A percentile compares a stretch with the other conserved stretches of the same genome.
Evolutionary conservation across 2,797 vertebrate species (phyloP).

Genomic region (Enteromius paludinosus): DNA sequence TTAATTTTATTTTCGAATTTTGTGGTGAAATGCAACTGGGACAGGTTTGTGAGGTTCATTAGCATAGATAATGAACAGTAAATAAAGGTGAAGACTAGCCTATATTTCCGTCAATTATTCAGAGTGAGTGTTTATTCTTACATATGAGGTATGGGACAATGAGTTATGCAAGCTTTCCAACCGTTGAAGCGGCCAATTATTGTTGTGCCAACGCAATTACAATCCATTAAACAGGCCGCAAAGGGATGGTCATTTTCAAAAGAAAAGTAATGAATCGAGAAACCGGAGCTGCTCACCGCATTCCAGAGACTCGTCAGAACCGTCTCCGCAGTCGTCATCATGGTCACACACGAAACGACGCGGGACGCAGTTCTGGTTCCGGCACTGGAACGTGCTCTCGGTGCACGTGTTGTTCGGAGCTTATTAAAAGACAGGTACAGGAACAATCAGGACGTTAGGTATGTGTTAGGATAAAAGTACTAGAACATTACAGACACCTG

Average conservation of each 20-base stretch:
- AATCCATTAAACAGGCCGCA: not conserved
- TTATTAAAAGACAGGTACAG: constrained; percentile 30
- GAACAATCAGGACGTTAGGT: not conserved
- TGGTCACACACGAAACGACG: constrained; percentile 86
- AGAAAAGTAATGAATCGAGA: constrained; percentile 3
- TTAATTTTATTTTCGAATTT: not conserved
- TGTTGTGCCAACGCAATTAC: constrained; percentile 29
- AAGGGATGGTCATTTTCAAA: not conserved
- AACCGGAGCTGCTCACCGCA: constrained; percentile 77
- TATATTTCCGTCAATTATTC: not conserved
- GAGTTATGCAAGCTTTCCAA: not conserved
- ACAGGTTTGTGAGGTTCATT: not conserved
- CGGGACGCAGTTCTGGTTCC: constrained; percentile 80
- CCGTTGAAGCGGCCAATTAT: not conserved
- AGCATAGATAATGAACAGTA: not conserved
- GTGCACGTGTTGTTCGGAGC: constrained; percentile 58
- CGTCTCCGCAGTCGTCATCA: constrained; percentile 86
- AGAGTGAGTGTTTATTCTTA: not conserved
- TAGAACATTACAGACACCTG: not conserved
- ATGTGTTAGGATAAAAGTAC: not conserved
- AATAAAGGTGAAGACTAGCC: not conserved
- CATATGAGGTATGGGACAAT: not conserved
- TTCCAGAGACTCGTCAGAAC: constrained; percentile 84
- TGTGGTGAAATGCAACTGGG: not conserved
- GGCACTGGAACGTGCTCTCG: constrained; percentile 63